Evolutionary conservation across 2,797 vertebrate genomes (phyloP).

Genomic region (Valencia hispanica): DNA sequence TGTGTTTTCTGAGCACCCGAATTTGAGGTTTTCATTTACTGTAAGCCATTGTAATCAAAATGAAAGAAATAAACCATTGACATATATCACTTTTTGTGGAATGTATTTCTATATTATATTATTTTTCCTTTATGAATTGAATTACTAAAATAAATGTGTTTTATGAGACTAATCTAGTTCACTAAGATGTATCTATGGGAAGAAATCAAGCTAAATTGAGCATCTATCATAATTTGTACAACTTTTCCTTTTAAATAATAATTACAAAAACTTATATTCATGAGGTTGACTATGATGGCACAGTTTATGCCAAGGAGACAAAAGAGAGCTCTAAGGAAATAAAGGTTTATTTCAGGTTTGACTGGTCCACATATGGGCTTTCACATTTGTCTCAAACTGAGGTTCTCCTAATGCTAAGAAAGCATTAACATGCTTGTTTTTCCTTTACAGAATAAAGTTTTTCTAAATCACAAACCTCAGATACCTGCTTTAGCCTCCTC

Average conservation of each 20-base stretch:
- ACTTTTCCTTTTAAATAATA: not conserved
- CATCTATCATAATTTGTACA: not conserved
- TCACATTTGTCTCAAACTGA: too few species aligned
- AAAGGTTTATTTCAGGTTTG: too few species aligned
- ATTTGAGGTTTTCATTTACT: not conserved
- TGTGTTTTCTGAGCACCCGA: not conserved
- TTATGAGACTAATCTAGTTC: not conserved
- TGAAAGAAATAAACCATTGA: not conserved
- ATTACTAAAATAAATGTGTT: not conserved
- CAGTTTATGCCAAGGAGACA: too few species aligned
- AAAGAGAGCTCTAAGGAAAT: too few species aligned
- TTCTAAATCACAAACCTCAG: not conserved
- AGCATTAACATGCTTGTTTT: not conserved
- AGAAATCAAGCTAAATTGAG: not conserved
- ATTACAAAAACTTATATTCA: too few species aligned
- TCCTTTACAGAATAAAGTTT: not conserved
- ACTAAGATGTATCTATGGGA: not conserved
- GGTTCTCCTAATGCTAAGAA: too few species aligned
- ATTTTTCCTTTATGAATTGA: not conserved
- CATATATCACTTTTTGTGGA: not conserved
- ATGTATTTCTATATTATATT: not conserved
- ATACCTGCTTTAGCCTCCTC: not conserved
- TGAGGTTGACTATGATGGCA: too few species aligned
- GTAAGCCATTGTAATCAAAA: not conserved
- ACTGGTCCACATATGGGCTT: too few species aligned